Conservation (phyloP, 2,888 invertebrate genomes). For the Psococerastis gibbosa region DNA sequence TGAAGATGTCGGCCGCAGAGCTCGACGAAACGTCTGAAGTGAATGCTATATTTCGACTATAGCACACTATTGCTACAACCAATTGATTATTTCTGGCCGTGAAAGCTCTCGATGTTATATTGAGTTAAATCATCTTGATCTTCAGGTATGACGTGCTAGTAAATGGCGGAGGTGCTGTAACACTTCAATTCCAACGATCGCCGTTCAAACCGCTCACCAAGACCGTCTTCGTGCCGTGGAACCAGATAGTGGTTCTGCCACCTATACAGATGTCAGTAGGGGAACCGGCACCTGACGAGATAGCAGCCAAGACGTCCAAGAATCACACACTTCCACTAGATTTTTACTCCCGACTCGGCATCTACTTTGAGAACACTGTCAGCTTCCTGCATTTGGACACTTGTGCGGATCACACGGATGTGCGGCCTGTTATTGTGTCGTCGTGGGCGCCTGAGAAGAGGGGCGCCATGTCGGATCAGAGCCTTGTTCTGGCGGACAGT, state of each 20-base stretch:
- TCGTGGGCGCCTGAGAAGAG: slow-evolving; percentile 83
- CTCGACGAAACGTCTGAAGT: no score
- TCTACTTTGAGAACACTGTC: slow-evolving; percentile 7
- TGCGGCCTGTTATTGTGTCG: slow-evolving; percentile 70
- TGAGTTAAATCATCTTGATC: no score
- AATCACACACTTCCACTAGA: slow-evolving; percentile 7
- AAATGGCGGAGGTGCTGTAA: slow-evolving; percentile 95
- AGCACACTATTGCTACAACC: no score
- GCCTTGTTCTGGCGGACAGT: slow-evolving; percentile 77
- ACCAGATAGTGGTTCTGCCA: slow-evolving; percentile 85
- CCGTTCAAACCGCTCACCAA: slow-evolving; percentile 78
- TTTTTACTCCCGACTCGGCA: background rate
- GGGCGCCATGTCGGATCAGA: slow-evolving; percentile 60
- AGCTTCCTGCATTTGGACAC: slow-evolving; percentile 1
- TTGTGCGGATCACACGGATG: slow-evolving; percentile 31
- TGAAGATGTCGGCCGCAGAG: no score
- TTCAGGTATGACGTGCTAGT: slow-evolving; percentile 94
- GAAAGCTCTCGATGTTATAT: no score
- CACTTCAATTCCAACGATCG: slow-evolving; percentile 85
- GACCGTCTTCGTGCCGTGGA: slow-evolving; percentile 93
- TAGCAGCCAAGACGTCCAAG: slow-evolving; percentile 33
- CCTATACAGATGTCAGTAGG: slow-evolving; percentile 73
- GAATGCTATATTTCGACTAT: no score
- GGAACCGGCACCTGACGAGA: slow-evolving; percentile 30
- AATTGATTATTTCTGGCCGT: no score